Percentiles rank a stretch among this genome's conserved stretches.
phyloP scores from a whole-genome alignment of 1,140 invertebrate genomes.

The Drosophila miranda region DNA sequence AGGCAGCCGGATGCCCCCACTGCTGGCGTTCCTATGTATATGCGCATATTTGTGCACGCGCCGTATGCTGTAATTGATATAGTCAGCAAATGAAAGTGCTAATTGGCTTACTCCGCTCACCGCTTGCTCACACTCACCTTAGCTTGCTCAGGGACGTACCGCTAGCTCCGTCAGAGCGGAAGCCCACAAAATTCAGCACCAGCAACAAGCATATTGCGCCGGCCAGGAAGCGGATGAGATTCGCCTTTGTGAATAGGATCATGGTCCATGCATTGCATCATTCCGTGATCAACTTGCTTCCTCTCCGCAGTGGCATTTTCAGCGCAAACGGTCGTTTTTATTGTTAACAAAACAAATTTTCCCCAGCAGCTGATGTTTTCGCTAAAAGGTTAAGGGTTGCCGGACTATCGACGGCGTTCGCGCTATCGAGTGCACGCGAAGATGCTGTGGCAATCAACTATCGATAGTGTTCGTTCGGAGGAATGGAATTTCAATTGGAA shows the following conservation, averaged over 20 bases:
- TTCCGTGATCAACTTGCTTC: conserved; percentile 42
- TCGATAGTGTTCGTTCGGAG: too few relatives aligned
- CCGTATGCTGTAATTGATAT: conserved; percentile 47
- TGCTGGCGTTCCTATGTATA: conserved; percentile 52
- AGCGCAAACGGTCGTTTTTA: conserved; percentile 11
- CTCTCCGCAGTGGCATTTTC: conserved; percentile 44
- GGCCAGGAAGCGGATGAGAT: conserved; percentile 66
- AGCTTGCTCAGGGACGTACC: conserved; percentile 65
- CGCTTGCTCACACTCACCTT: conserved; percentile 40
- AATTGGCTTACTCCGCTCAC: too few relatives aligned
- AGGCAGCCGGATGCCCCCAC: conserved; percentile 37
- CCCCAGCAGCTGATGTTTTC: conserved; percentile 1
- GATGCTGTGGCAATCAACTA: too few relatives aligned
- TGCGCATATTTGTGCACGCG: conserved; percentile 75
- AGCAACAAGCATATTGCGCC: conserved; percentile 64
- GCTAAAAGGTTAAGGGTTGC: conserved; percentile 2
- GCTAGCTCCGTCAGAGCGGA: conserved; percentile 52
- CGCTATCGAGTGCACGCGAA: too few relatives aligned
- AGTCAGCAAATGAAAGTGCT: not conserved
- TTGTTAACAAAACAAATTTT: not conserved
- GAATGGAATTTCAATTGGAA: too few relatives aligned
- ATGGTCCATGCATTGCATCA: conserved; percentile 68
- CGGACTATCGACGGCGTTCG: too few relatives aligned
- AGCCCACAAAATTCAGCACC: conserved; percentile 70
- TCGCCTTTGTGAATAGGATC: conserved; percentile 66